phyloP scores from a whole-genome alignment of 2,797 vertebrate species.

The Emydoidea blandingii region DNA sequence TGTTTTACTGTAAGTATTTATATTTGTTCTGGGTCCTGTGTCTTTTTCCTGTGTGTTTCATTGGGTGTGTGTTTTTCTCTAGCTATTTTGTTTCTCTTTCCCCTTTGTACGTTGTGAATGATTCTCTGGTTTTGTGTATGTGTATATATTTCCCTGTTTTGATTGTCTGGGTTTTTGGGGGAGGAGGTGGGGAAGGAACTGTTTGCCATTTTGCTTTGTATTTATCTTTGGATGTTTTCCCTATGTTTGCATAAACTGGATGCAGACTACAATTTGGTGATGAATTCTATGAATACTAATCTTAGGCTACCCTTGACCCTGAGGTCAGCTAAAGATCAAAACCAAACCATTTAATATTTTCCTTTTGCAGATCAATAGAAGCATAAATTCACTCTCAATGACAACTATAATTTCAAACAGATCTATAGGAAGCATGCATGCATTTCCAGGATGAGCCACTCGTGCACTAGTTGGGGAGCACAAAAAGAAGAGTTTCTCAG shows the following conservation, averaged over 20 bases:
- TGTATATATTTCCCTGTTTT: slow-evolving; percentile 31
- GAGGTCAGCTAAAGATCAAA: slow-evolving; percentile 95
- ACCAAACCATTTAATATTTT: slow-evolving; percentile 99
- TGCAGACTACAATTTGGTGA: slow-evolving; percentile 88
- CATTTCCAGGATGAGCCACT: slow-evolving; percentile 85
- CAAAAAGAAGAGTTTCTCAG: slow-evolving; percentile 79
- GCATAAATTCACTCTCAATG: slow-evolving; percentile 99
- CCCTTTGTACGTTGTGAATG: slow-evolving; percentile 14
- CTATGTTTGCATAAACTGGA: slow-evolving; percentile 90
- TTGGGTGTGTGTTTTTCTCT: slow-evolving; percentile 28
- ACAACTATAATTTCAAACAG: slow-evolving; percentile 99
- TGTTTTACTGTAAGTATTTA: slow-evolving; percentile 11
- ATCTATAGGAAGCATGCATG: slow-evolving; percentile 94
- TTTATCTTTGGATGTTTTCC: slow-evolving; percentile 76
- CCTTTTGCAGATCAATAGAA: slow-evolving; percentile 96
- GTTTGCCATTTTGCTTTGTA: slow-evolving; percentile 78
- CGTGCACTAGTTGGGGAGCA: slow-evolving; percentile 78
- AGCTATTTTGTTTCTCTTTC: slow-evolving; percentile 31
- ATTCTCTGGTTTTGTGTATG: slow-evolving; percentile 61
- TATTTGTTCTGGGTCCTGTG: slow-evolving; percentile 39
- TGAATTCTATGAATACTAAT: slow-evolving; percentile 98
- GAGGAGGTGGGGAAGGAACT: slow-evolving; percentile 54
- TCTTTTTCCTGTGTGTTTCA: slow-evolving; percentile 66
- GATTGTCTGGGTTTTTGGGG: slow-evolving; percentile 9
- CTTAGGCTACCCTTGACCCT: slow-evolving; percentile 99